Base-by-base conservation (phyloP, 2,113 vertebrate species). In the Ammodramus savannarum region DNA sequence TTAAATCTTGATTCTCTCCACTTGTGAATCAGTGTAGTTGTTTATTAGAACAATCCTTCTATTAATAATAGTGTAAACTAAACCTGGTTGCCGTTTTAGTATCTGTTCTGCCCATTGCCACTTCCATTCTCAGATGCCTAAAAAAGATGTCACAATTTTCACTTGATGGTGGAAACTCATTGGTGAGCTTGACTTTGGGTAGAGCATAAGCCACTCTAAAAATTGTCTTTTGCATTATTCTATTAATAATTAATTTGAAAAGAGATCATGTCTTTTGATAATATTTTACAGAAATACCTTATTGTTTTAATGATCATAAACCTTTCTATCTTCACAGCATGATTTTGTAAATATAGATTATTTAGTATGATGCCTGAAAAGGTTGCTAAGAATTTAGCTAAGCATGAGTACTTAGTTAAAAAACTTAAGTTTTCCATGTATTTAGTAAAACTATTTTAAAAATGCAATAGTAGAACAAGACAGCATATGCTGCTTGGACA, bases 1-100 rank as follows among this genome's bases (percentile, higher is more conserved):
- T 44, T 61, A 80, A 72, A 23, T 58, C n/a, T 85, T 73, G 27
- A 38, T 75, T 91, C 9, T 85, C 48, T 75, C 31, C 2, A 8
- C 48, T 41, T 5, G 19, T 67, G 26, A 46, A 26, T 72, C 0
- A 0, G 5, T 74, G 31, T 5, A 36, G 16, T 29, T 65, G 6
- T 46, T 84, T 71, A 32, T 84, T 21, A 61, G n/a, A 78, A 36
- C 19, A 2, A 2, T 79, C 11, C 6, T 63, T 67, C 26, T 77
- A 3, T 62, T 69, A 61, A 25, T 62, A 17, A 12, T 18, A 16
- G 1, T 0, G 0, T 43, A 66, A 83, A 29, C 9, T 43, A 66
- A 83, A 29, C 10, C 12, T 1, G 0, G 7, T 52, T 61, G n/a
- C 18, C n/a, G 5, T 65, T 75, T 58, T 1, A 9, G 9, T 67